Evolutionary conservation across 2,888 invertebrate genomes (phyloP), one percentile per base, ranked within the genome.

Genomic region (Aproaerema taeniolella): DNA sequence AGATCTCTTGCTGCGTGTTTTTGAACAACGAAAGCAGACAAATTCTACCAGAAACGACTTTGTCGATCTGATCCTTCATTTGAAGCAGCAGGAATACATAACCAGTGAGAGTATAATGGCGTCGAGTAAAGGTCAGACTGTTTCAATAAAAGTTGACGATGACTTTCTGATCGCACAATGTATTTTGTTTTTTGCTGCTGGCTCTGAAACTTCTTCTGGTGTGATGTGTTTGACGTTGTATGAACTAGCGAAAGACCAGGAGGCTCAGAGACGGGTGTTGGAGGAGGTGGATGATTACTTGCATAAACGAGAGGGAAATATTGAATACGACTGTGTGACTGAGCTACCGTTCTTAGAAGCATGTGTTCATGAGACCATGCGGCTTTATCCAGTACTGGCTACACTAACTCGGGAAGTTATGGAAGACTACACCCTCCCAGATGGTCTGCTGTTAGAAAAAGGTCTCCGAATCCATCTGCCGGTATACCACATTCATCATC

Each of bases 141-240:
- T 52, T 2, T 40, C 20, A 4, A 4, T 81, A 0, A 56, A 67
- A 1, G 54, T 88, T 0, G 65, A 76, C 1, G 55, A 87, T 7
- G 70, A 85, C 2, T 55, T 89, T 29, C 47, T 90, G 5, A 73
- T 82, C 0, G 80, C 89, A 0, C 89, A 91, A 40, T 85, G 88
- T 2, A 72, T 88, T 25, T 55, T 87, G 0, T 89, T 91, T 40
- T 77, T 75, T 26, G 61, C 57, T 0, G 76, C 72, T 24, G 77
- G 77, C 0, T 77, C 56, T 30, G 77, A 77, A 14, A 75, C 76
- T 0, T 67, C 75, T 4, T 55, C 76, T 0, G 60, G 60, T 0
- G 67, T 70, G 0, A 36, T 61, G 9, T 54, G 56, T 16, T 66
- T 50, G 25, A 53, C 61, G 1, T 41, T 77, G 11, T 74, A 49